phyloP scores from a whole-genome alignment of 2,113 vertebrate species.

The Terrapene triunguis region DNA sequence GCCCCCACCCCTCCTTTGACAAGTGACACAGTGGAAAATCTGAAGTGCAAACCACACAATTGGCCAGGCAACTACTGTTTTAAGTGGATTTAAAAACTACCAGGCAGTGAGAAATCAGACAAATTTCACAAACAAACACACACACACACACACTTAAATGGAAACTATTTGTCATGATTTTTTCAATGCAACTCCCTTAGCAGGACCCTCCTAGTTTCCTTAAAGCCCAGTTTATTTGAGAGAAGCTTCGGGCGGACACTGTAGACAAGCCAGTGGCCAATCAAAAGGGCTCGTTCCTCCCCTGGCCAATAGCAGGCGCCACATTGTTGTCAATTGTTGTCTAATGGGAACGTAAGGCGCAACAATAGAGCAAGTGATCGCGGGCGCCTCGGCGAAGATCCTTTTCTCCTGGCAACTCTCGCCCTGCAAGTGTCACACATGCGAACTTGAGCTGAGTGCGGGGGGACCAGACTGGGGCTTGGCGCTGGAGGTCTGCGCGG shows the following conservation, averaged over 20 bases:
- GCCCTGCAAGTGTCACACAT: slow-evolving; percentile 85
- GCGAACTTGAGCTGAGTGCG: slow-evolving; percentile 3
- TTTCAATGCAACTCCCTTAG: background rate
- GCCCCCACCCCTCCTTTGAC: slow-evolving; percentile 30
- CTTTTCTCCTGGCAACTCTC: slow-evolving; percentile 84
- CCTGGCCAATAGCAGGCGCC: slow-evolving; percentile 94
- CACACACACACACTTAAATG: slow-evolving; percentile 52
- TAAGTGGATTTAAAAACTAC: background rate
- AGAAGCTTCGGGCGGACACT: slow-evolving; percentile 87
- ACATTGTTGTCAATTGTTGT: slow-evolving; percentile 99
- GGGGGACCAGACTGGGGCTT: background rate
- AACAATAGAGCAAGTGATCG: slow-evolving; percentile 89
- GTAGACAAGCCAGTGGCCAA: slow-evolving; percentile 89
- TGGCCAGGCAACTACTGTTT: background rate
- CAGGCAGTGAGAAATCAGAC: background rate
- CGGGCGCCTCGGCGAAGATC: slow-evolving; percentile 75
- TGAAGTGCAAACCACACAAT: background rate
- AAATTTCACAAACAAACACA: slow-evolving; percentile 13
- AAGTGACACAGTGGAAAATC: slow-evolving; percentile 24
- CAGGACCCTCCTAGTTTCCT: slow-evolving; percentile 73
- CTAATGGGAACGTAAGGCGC: slow-evolving; percentile 95
- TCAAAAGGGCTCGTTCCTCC: slow-evolving; percentile 87
- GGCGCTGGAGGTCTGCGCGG: background rate
- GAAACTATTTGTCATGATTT: slow-evolving; percentile 67
- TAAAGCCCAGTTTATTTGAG: slow-evolving; percentile 64